These are phyloP conservation scores for Tauraco erythrolophus DNA, from an alignment of 2,113 vertebrate species.

Conservation along the genomic window DNA sequence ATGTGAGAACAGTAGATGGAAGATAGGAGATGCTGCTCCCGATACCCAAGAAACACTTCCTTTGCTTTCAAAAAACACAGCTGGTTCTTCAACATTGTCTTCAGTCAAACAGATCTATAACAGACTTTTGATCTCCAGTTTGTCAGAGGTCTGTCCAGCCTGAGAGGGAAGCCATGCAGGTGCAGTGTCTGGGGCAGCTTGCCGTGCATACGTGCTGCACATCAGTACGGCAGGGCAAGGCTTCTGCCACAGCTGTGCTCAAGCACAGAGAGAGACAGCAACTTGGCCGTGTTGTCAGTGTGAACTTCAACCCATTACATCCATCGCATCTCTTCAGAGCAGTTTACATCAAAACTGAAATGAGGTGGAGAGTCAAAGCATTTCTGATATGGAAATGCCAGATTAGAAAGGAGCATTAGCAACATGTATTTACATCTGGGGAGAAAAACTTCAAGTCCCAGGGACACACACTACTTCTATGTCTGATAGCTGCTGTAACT, in stretches of 20 bases:
- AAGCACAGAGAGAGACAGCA: neutral
- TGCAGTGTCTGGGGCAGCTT: neutral
- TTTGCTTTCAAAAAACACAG: neutral
- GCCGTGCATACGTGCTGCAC: rapidly evolving
- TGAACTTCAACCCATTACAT: neutral
- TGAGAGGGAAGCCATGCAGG: neutral
- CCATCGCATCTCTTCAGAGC: neutral
- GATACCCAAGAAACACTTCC: neutral
- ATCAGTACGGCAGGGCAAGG: neutral
- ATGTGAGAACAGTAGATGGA: neutral
- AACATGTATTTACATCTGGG: neutral
- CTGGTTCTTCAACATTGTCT: neutral
- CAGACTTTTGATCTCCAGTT: neutral
- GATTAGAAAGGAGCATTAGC: neutral
- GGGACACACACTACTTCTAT: neutral
- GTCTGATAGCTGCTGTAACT: neutral
- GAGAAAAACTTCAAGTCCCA: neutral
- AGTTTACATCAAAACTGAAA: neutral
- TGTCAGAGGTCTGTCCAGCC: neutral
- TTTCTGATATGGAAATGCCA: neutral
- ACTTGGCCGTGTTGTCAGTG: neutral
- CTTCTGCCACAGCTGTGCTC: neutral
- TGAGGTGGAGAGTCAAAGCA: neutral
- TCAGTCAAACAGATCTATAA: neutral
- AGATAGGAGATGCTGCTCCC: neutral